Conservation (phyloP, 2,113 vertebrate species). For the Xenotilapia leptura region DNA sequence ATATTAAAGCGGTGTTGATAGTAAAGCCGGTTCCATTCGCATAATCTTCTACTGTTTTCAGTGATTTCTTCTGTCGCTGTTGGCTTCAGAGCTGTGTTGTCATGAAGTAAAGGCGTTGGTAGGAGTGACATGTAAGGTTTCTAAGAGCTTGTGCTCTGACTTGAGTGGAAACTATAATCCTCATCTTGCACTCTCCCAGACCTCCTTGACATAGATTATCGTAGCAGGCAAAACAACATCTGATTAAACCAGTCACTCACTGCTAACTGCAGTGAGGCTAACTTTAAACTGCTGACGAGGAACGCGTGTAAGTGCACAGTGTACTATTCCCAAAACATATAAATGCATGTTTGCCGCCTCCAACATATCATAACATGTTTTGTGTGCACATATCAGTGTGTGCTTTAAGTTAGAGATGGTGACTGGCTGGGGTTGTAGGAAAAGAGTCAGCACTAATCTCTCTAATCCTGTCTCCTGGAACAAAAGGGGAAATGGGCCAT, state of each 20-base stretch:
- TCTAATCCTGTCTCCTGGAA: slow-evolving; percentile 52
- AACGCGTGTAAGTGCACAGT: not conserved
- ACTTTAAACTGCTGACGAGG: not conserved
- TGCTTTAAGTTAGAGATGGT: not conserved
- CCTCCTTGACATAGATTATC: slow-evolving; percentile 36
- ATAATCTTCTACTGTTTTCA: not conserved
- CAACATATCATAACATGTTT: not conserved
- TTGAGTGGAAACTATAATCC: slow-evolving; percentile 51
- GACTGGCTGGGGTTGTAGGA: not conserved
- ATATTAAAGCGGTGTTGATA: not conserved
- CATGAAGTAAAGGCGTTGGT: not conserved
- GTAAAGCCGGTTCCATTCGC: not conserved
- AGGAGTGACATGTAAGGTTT: not conserved
- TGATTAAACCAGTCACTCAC: not conserved
- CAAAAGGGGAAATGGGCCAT: slow-evolving; percentile 19
- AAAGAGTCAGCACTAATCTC: slow-evolving; percentile 41
- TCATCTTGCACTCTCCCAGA: not conserved
- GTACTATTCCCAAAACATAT: not conserved
- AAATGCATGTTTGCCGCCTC: not conserved
- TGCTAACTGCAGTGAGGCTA: not conserved
- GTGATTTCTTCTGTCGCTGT: not conserved
- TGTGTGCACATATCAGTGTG: not conserved
- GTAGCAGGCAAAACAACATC: slow-evolving; percentile 6
- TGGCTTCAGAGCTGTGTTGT: not conserved
- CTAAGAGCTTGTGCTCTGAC: not conserved